Conservation (phyloP, 2,113 vertebrate genomes). For the Anolis sagrei region DNA sequence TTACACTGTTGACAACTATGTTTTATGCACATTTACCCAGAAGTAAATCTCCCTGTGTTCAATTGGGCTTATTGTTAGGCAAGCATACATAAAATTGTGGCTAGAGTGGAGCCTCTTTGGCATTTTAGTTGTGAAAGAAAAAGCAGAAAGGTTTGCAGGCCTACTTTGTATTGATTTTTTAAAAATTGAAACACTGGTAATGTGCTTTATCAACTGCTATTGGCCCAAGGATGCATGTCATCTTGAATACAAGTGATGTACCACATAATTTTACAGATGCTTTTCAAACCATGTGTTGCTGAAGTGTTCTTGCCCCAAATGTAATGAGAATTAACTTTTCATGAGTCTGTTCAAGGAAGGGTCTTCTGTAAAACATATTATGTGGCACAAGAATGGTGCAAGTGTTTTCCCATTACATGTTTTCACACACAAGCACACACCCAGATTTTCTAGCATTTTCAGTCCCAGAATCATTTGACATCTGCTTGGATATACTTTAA, state of each 20-base stretch:
- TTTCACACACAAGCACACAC: conserved; percentile 29
- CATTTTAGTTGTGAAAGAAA: conserved; percentile 38
- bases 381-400: conserved; percentile 10
- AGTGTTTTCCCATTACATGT: neutral
- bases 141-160: conserved; percentile 62
- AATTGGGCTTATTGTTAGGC: neutral
- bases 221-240: conserved; percentile 41
- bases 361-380: conserved; percentile 27
- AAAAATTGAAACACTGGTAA: conserved; percentile 65
- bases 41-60: neutral
- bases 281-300: conserved; percentile 48
- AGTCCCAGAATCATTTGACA: conserved; percentile 12
- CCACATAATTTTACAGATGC: conserved; percentile 44
- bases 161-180: conserved; percentile 63
- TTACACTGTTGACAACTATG: neutral
- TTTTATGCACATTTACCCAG: neutral
- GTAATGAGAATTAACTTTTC: conserved; percentile 55
- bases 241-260: conserved; percentile 51
- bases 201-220: conserved; percentile 59
- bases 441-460: neutral
- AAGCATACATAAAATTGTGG: neutral
- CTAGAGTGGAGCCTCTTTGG: neutral
- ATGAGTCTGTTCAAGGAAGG: conserved; percentile 42
- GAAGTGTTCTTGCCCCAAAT: conserved; percentile 40
- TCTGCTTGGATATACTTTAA: neutral